These are phyloP conservation scores for Sciaenops ocellatus DNA, from an alignment of 2,797 vertebrate species.

Conservation along the genomic window DNA sequence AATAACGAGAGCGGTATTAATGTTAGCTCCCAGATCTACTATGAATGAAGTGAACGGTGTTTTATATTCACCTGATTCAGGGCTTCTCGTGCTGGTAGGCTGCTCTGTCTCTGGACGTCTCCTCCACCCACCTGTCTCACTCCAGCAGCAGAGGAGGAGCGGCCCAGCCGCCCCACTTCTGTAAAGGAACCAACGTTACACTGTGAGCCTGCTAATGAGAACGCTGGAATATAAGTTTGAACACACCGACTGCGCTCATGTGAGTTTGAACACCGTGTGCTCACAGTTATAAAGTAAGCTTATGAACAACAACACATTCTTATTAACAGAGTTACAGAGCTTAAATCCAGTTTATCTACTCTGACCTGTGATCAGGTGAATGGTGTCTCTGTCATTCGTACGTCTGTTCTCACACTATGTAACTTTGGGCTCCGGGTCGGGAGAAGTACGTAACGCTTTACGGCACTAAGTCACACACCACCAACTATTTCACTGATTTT, in stretches of 20 bases:
- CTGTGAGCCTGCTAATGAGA: conserved; percentile 59
- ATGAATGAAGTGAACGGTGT: conserved; percentile 53
- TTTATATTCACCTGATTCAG: conserved; percentile 86
- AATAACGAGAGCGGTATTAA: conserved; percentile 76
- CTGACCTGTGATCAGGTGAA: too few species aligned
- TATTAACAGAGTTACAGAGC: background rate
- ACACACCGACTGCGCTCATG: conserved; percentile 11
- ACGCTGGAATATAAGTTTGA: conserved; percentile 46
- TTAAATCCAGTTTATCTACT: background rate
- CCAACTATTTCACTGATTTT: too few species aligned
- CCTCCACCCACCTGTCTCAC: conserved; percentile 89
- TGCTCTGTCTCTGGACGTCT: conserved; percentile 90
- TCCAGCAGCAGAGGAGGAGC: conserved; percentile 94
- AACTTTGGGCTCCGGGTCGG: too few species aligned
- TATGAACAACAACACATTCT: conserved; percentile 12
- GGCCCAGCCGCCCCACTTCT: conserved; percentile 94
- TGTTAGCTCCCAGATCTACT: conserved; percentile 54
- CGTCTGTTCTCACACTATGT: too few species aligned
- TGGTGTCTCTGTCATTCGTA: too few species aligned
- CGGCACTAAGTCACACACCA: too few species aligned
- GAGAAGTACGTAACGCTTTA: too few species aligned
- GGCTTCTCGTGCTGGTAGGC: conserved; percentile 88
- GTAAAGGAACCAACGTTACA: conserved; percentile 71
- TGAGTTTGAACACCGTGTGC: conserved; percentile 19
- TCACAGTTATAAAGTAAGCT: conserved; percentile 10